Percentiles rank a stretch among this genome's conserved stretches.
Conservation (phyloP, 1,140 invertebrate genomes). For the Triops cancriformis region DNA sequence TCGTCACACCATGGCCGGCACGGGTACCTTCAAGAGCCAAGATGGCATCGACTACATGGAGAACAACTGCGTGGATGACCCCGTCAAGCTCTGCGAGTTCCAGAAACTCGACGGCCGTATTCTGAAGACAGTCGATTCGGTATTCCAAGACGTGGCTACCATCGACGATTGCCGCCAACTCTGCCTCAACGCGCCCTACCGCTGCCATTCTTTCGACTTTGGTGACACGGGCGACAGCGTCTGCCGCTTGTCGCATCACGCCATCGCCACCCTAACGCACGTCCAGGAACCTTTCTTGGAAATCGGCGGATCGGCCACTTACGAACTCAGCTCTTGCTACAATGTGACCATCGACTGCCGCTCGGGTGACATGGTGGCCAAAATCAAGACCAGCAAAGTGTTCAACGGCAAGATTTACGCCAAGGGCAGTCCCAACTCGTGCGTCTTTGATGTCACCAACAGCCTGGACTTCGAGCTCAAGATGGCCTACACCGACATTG, state of each 20-base stretch:
- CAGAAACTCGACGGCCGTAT: slow-evolving; percentile 77
- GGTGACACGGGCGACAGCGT: slow-evolving; percentile 86
- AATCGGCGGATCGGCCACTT: slow-evolving; percentile 78
- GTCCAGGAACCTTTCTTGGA: slow-evolving; percentile 85
- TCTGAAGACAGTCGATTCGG: slow-evolving; percentile 85
- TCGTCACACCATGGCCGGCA: slow-evolving; percentile 70
- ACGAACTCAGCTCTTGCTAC: slow-evolving; percentile 87
- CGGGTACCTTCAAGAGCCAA: slow-evolving; percentile 55
- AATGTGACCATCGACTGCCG: slow-evolving; percentile 87
- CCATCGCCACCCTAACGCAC: slow-evolving; percentile 73
- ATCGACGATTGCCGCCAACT: slow-evolving; percentile 53
- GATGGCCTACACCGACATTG: slow-evolving; percentile 84
- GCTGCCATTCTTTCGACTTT: slow-evolving; percentile 87
- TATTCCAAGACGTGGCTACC: slow-evolving; percentile 44
- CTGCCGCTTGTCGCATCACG: slow-evolving; percentile 83
- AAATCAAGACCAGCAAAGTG: slow-evolving; percentile 80
- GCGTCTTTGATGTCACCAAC: slow-evolving; percentile 73
- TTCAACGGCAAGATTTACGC: slow-evolving; percentile 92
- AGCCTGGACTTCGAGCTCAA: slow-evolving; percentile 76
- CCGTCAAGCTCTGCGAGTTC: slow-evolving; percentile 84
- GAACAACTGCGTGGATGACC: slow-evolving; percentile 82
- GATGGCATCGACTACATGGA: slow-evolving; percentile 68
- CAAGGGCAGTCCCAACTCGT: slow-evolving; percentile 83
- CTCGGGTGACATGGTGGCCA: slow-evolving; percentile 77
- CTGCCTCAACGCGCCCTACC: slow-evolving; percentile 72